These are phyloP conservation scores for Pseudomyrmex gracilis DNA, from an alignment of 1,140 invertebrate species.

Conservation along the genomic window DNA sequence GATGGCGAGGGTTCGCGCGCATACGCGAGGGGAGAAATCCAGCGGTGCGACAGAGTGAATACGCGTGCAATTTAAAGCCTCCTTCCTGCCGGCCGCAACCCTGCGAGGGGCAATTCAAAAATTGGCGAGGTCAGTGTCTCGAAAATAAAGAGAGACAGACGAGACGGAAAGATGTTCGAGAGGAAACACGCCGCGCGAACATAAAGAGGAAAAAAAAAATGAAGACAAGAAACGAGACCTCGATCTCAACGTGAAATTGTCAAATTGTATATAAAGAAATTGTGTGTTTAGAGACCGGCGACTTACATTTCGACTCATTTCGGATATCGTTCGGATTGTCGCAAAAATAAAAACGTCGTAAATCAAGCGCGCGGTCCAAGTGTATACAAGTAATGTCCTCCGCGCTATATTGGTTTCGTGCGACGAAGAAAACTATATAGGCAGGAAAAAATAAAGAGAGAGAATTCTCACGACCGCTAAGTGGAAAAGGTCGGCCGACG, in stretches of 20 bases:
- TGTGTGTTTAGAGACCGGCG: no score
- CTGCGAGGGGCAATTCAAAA: constrained; percentile 74
- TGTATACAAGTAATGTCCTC: constrained; percentile 13
- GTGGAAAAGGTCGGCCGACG: constrained; percentile 43
- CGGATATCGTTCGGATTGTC: background rate
- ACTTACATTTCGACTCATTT: background rate
- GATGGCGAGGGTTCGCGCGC: constrained; percentile 1
- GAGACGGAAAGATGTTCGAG: constrained; percentile 30
- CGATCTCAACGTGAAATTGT: background rate
- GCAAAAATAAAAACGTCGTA: constrained; percentile 4
- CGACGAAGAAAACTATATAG: constrained; percentile 16
- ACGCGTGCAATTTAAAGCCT: constrained; percentile 38
- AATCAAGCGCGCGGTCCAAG: background rate
- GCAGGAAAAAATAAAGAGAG: constrained; percentile 22
- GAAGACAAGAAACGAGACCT: constrained; percentile 34
- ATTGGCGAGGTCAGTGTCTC: constrained; percentile 78
- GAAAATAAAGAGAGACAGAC: constrained; percentile 63
- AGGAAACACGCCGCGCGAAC: constrained; percentile 23
- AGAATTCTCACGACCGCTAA: constrained; percentile 29
- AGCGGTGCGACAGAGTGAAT: constrained; percentile 24
- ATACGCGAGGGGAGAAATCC: constrained; percentile 7
- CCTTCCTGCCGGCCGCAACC: constrained; percentile 41
- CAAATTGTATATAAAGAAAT: background rate
- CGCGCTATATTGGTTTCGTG: constrained; percentile 3
- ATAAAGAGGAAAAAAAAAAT: constrained; percentile 20